Conservation (phyloP, 2,113 vertebrate genomes). For the Zosterops lateralis region DNA sequence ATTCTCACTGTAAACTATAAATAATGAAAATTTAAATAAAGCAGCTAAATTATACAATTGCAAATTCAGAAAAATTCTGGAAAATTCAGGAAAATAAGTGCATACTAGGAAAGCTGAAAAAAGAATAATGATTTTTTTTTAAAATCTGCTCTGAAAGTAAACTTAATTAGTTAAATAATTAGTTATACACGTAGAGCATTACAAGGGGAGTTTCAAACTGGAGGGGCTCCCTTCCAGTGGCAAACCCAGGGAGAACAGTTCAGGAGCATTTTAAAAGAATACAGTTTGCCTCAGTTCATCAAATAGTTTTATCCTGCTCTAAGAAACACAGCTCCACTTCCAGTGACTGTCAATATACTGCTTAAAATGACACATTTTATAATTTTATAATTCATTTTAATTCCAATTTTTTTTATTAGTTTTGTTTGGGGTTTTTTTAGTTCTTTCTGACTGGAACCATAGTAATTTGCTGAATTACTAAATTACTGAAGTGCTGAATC, state of each 20-base stretch:
- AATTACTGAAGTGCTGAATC: background rate
- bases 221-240: background rate
- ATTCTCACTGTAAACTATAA: background rate
- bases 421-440: no score
- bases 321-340: background rate
- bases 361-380: background rate
- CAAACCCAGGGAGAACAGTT: background rate
- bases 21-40: background rate
- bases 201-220: background rate
- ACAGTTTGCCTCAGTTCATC: background rate
- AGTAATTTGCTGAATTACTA: background rate
- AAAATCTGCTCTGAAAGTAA: background rate
- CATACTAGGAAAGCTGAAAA: background rate
- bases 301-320: background rate
- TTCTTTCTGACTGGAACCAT: background rate
- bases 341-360: background rate
- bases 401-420: background rate
- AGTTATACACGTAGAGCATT: background rate
- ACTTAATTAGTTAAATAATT: background rate
- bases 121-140: background rate
- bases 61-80: background rate
- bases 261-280: background rate
- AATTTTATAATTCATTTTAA: background rate
- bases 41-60: background rate
- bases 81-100: background rate